Conservation (phyloP, 2,888 invertebrate species). For the Lasioglossum oenotherae region DNA sequence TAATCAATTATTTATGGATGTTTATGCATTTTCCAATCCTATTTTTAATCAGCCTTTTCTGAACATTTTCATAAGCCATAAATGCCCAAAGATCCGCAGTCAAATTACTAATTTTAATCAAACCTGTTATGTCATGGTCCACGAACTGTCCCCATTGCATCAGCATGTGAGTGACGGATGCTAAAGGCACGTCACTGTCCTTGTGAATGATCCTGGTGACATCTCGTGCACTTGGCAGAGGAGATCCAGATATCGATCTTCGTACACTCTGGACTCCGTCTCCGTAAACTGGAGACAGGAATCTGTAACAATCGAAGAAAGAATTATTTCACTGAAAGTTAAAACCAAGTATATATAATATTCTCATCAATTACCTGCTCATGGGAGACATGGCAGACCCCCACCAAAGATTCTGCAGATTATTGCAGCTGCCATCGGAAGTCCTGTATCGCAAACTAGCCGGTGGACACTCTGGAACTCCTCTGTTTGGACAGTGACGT, state of each 20-base stretch:
- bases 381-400: constrained; percentile 94
- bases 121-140: constrained; percentile 93
- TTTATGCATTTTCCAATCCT: no score
- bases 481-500: constrained; percentile 89
- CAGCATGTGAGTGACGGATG: constrained; percentile 90
- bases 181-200: constrained; percentile 87
- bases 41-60: no score
- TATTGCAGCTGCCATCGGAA: constrained; percentile 96
- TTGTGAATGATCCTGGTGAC: constrained; percentile 90
- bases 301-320: constrained; percentile 83
- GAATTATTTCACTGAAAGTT: not conserved
- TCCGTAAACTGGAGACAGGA: constrained; percentile 92
- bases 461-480: constrained; percentile 89
- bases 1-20: not conserved
- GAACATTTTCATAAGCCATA: no score
- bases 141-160: constrained; percentile 97
- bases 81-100: no score
- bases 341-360: not conserved
- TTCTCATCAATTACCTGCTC: constrained; percentile 84
- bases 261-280: constrained; percentile 89
- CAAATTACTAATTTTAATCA: not conserved
- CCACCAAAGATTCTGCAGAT: constrained; percentile 90
- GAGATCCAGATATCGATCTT: constrained; percentile 86
- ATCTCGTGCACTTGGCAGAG: constrained; percentile 91
- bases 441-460: constrained; percentile 90